Evolutionary conservation across 2,797 vertebrate species (phyloP), one percentile per base, ranked within the genome.

Genomic region (Erethizon dorsatum): DNA sequence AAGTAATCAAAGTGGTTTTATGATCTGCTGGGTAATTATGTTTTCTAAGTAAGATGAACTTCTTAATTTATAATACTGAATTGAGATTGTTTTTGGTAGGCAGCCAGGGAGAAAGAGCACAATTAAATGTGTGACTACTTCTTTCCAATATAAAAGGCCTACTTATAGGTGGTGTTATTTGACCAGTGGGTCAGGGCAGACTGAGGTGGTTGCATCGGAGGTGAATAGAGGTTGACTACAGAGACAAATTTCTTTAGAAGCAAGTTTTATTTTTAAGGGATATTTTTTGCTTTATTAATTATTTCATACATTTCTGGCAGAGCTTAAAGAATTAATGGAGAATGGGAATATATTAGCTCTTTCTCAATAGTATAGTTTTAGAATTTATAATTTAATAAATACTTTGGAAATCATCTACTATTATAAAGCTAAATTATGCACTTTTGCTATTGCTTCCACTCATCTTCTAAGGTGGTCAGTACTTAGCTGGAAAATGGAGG

Each of bases 1-100:
- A 8, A 61, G 54, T 45, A 88, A 73, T 78, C 82, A 86, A 56
- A 83, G n/a, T 88, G n/a, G 37, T 88, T 92, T 78, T 90, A 12
- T 33, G 24, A 83, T 84, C 88, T 88, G 24, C 73, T 94, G 88
- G 77, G 78, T 93, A 93, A 89, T 95, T 69, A 59, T 69, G 26
- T 85, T 94, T 96, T 92, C 83, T 79, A 90, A 93, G 88, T 95
- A 85, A 91, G 82, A 92, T 96, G 95, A 97, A 93, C 88, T 94
- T 96, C 92, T 95, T 92, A 96, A 96, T 96, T 52, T 56, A 12
- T 78, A 61, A 88, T 88, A 88, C 45, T 52, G 50, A 90, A 96
- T 33, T 57, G 59, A 91, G 90, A 90, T 90, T 80, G 69, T 67
- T 88, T 95, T 79, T 61, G 82, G 80, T 69, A 93, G 92, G 59